Base-by-base conservation (phyloP, 2,888 invertebrate genomes). In the Leucania comma region DNA sequence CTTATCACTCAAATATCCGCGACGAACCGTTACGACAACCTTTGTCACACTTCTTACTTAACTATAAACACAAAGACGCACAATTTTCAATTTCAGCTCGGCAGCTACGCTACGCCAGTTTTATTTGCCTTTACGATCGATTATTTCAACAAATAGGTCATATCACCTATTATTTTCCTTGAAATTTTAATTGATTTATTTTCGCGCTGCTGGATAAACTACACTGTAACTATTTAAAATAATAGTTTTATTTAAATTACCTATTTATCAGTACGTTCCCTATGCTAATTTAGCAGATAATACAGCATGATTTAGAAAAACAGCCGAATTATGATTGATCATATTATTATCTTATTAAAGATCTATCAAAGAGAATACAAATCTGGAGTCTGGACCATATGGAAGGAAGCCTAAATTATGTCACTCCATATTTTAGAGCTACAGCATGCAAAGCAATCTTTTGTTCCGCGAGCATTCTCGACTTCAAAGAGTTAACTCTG, bases 401-500 rank as follows among this genome's bases (percentile, higher is more conserved):
- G 24, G 17, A 48, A 48, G 17, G 29, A 50, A 51, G 9, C 9
- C 6, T 20, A 4, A 50, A 26, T 12, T 22, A 24, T 22, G 24
- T 48, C 22, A 24, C n/a, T 54, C 12, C 35, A 38, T 56, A 54
- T 56, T n/a, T 56, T n/a, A 38, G 12, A 48, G 14, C 20, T 29
- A 54, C 32, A 32, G 6, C 26, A 50, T 24, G 22, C 3, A 26
- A 26, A 60, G 22, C 20, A 48, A 6, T 61, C 53, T 58, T 61
- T 78, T 58, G 53, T 66, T 42, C n/a, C 10, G 26, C 63, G 29
- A 35, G 26, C 54, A 24, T 26, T 54, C 76, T 67, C 62, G n/a
- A 12, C 46, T 67, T 59, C 63, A 60, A 76, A 72, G n/a, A 61
- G 42, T 20, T 26, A 32, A 62, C 35, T 48, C 61, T 12, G n/a